A percentile compares a stretch with the other conserved stretches of the same genome.
Conservation (phyloP, 2,888 invertebrate species). For the Mesochorus sp. region DNA sequence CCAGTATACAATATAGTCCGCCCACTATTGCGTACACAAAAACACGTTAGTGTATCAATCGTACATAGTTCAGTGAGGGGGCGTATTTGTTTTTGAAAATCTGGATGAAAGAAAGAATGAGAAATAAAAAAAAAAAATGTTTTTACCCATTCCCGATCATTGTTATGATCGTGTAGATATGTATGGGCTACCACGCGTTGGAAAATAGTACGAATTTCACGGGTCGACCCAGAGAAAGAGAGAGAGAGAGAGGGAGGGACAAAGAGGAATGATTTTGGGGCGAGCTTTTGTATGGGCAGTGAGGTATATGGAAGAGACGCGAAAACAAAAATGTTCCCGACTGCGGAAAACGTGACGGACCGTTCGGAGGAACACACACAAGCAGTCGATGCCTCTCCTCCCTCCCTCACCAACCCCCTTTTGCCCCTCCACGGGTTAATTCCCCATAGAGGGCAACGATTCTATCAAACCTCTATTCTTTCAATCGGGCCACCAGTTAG, state of each 20-base stretch:
- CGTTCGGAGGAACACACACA: slow-evolving; percentile 47
- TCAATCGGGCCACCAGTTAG: slow-evolving; percentile 75
- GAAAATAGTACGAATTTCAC: slow-evolving; percentile 36
- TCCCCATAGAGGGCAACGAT: slow-evolving; percentile 74
- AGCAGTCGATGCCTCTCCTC: too few relatives aligned
- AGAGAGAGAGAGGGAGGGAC: not conserved
- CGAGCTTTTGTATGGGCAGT: not conserved
- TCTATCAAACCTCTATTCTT: slow-evolving; percentile 77
- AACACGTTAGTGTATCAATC: slow-evolving; percentile 38
- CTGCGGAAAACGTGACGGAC: slow-evolving; percentile 70
- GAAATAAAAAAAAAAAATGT: slow-evolving; percentile 34
- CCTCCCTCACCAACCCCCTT: too few relatives aligned
- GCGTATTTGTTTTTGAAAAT: slow-evolving; percentile 46
- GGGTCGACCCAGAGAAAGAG: not conserved
- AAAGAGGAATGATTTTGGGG: not conserved
- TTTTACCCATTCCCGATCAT: slow-evolving; percentile 45
- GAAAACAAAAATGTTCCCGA: slow-evolving; percentile 65
- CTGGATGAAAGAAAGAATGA: not conserved
- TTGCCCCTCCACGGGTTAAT: slow-evolving; percentile 71
- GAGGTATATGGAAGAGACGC: slow-evolving; percentile 27
- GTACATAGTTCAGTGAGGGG: slow-evolving; percentile 18
- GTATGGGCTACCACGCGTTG: slow-evolving; percentile 47
- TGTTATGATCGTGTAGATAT: slow-evolving; percentile 53
- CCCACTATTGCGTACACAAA: not conserved
- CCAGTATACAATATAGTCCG: slow-evolving; percentile 20